Evolutionary conservation across 2,113 vertebrate genomes (phyloP).

Genomic region (Scalopus aquaticus): DNA sequence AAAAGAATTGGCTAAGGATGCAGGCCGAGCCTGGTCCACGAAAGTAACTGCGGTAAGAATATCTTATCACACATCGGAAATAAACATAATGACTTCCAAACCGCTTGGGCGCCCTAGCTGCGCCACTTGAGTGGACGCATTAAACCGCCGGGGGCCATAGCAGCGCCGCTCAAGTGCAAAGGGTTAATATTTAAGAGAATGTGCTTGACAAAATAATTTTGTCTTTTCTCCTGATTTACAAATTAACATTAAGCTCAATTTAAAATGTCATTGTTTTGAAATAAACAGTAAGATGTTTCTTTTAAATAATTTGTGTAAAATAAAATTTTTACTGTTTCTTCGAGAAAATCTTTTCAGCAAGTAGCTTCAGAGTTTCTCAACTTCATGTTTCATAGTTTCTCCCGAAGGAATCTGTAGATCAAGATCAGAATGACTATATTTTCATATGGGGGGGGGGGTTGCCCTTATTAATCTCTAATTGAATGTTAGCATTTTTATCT

Average conservation of each 20-base stretch:
- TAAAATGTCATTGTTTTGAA: too few relatives aligned
- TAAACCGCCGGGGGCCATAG: too few relatives aligned
- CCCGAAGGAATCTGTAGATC: neutral
- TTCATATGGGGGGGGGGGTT: neutral
- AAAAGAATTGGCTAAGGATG: too few relatives aligned
- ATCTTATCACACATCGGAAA: too few relatives aligned
- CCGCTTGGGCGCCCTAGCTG: too few relatives aligned
- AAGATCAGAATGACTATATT: neutral
- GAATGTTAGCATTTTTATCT: constrained; percentile 36
- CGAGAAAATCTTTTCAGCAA: neutral
- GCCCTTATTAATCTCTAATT: neutral
- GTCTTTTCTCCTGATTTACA: too few relatives aligned
- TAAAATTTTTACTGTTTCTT: neutral
- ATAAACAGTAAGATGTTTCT: neutral
- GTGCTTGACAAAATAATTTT: neutral
- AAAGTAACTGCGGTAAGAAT: too few relatives aligned
- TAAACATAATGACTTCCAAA: too few relatives aligned
- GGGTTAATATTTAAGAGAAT: neutral
- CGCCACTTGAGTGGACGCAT: too few relatives aligned
- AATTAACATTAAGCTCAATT: neutral
- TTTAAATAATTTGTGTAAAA: neutral
- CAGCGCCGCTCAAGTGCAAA: too few relatives aligned
- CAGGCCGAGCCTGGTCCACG: too few relatives aligned
- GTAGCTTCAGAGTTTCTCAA: neutral
- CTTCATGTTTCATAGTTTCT: too few relatives aligned